phyloP scores from a whole-genome alignment of 2,888 invertebrate species.

The Atethmia centrago region DNA sequence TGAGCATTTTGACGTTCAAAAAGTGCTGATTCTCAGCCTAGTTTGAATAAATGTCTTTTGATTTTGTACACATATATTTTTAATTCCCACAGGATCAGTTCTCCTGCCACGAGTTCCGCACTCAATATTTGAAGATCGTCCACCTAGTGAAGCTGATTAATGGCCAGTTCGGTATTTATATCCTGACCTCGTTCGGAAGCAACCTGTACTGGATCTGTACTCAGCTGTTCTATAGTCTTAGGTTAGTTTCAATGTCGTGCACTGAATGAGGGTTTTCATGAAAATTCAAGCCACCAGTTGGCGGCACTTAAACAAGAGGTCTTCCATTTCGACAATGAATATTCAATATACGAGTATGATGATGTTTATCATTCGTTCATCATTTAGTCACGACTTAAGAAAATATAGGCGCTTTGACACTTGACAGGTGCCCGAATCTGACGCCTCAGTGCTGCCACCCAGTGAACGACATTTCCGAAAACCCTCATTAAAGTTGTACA shows the following conservation, averaged over 20 bases:
- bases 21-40: no score
- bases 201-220: slow-evolving; percentile 93
- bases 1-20: no score
- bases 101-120: slow-evolving; percentile 84
- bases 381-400: no score
- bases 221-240: slow-evolving; percentile 92
- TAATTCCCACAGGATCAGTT: slow-evolving; percentile 80
- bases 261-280: neutral
- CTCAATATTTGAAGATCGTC: slow-evolving; percentile 91
- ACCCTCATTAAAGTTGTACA: neutral
- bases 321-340: no score
- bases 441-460: no score
- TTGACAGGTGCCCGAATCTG: no score
- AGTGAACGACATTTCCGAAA: no score
- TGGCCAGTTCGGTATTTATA: slow-evolving; percentile 90
- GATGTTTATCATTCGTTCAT: no score
- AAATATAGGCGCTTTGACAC: no score
- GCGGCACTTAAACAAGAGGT: no score
- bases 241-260: slow-evolving; percentile 76
- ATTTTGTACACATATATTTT: neutral
- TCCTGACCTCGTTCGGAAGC: slow-evolving; percentile 91
- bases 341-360: no score
- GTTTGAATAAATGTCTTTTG: neutral
- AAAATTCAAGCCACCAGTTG: no score
- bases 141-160: slow-evolving; percentile 90